Conservation (phyloP, 2,888 invertebrate species). For the Pyrrhia umbra region DNA sequence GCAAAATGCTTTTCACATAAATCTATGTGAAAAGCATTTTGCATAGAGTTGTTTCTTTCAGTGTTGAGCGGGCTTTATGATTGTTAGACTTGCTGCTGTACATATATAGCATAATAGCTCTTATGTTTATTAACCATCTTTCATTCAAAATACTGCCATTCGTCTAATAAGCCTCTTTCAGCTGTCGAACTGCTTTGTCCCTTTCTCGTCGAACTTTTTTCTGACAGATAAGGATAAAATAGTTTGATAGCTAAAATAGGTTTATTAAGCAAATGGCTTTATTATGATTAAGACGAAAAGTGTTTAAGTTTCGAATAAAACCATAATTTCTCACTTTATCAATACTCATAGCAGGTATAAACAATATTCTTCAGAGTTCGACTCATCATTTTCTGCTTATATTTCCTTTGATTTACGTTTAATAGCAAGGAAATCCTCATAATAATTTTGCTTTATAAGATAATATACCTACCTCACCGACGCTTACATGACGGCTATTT, state of each 20-base stretch:
- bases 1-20: slow-evolving; percentile 37
- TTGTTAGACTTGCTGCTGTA: slow-evolving; percentile 6
- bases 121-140: too few relatives aligned
- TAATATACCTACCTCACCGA: slow-evolving; percentile 9
- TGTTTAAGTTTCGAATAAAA: too few relatives aligned
- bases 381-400: not conserved
- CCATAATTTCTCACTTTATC: too few relatives aligned
- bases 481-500: slow-evolving; percentile 37
- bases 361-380: not conserved
- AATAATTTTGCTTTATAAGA: slow-evolving; percentile 1
- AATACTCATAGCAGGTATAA: not conserved
- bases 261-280: too few relatives aligned
- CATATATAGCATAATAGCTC: too few relatives aligned
- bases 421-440: not conserved
- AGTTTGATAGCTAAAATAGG: too few relatives aligned
- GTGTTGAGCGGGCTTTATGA: slow-evolving; percentile 29
- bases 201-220: too few relatives aligned
- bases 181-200: too few relatives aligned
- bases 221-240: too few relatives aligned
- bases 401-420: not conserved
- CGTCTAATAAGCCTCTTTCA: too few relatives aligned
- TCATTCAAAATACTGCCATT: too few relatives aligned
- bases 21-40: slow-evolving; percentile 48
- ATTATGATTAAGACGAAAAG: too few relatives aligned
- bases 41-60: slow-evolving; percentile 36